Conservation (phyloP, 2,888 invertebrate species). For the Macrosoma leucophasiata region DNA sequence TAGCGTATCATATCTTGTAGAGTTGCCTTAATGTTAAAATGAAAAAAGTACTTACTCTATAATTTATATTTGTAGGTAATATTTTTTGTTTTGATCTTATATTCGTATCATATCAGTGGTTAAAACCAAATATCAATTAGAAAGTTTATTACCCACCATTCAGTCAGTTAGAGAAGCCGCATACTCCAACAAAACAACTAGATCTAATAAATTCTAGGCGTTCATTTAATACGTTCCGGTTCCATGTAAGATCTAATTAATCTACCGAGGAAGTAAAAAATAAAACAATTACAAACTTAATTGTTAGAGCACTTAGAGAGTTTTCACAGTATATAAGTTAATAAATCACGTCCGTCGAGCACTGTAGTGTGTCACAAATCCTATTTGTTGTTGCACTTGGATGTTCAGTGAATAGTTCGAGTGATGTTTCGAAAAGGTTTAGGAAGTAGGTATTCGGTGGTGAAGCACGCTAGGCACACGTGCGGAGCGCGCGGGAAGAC, state of each 20-base stretch:
- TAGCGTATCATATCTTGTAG: too few species aligned
- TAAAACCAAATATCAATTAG: too few species aligned
- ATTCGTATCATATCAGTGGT: too few species aligned
- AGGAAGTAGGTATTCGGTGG: slow-evolving; percentile 40
- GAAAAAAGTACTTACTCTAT: too few species aligned
- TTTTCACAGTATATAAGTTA: slow-evolving; percentile 39
- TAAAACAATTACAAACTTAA: slow-evolving; percentile 62
- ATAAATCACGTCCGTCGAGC: slow-evolving; percentile 33
- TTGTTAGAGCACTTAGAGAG: slow-evolving; percentile 55
- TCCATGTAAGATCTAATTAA: slow-evolving; percentile 64
- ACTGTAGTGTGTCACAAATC: slow-evolving; percentile 38
- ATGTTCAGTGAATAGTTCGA: slow-evolving; percentile 38
- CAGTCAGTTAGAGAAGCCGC: slow-evolving; percentile 50
- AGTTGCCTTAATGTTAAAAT: too few species aligned
- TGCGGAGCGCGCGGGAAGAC: slow-evolving; percentile 73
- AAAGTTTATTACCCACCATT: slow-evolving; percentile 53
- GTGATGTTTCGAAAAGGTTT: slow-evolving; percentile 51
- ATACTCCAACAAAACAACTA: slow-evolving; percentile 47
- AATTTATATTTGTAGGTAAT: too few species aligned
- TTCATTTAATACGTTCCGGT: slow-evolving; percentile 60
- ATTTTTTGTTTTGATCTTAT: too few species aligned
- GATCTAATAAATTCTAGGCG: slow-evolving; percentile 54
- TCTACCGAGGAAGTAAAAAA: slow-evolving; percentile 61
- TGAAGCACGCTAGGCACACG: slow-evolving; percentile 64
- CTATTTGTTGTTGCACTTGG: slow-evolving; percentile 40